Evolutionary conservation across 2,888 invertebrate species (phyloP).

Genomic region (Diadromus collaris): DNA sequence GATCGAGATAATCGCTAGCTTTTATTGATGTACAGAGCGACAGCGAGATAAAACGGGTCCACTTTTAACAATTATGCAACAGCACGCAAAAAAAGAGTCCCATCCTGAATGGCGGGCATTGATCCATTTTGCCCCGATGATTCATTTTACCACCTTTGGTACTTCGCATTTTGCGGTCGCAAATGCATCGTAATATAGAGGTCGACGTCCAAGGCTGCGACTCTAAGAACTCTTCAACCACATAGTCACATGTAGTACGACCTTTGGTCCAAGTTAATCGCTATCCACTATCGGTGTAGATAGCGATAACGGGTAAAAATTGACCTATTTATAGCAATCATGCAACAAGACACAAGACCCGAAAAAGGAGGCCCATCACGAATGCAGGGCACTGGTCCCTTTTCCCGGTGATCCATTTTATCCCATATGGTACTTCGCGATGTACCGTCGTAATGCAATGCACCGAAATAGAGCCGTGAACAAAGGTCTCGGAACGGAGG

Average conservation of each 20-base stretch:
- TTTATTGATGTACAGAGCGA: background rate
- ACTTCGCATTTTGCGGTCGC: no score
- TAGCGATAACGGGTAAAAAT: background rate
- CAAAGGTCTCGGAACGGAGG: background rate
- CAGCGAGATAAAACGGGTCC: background rate
- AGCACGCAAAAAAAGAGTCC: no score
- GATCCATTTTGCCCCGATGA: no score
- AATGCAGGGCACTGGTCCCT: background rate
- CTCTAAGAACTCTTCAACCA: background rate
- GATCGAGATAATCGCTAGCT: slow-evolving; percentile 8
- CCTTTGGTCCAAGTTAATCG: slow-evolving; percentile 27
- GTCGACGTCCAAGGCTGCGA: background rate
- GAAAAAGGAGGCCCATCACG: no score
- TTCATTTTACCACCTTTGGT: no score
- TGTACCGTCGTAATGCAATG: background rate
- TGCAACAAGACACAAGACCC: no score
- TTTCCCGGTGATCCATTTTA: background rate
- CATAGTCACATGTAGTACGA: slow-evolving; percentile 3
- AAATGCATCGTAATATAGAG: background rate
- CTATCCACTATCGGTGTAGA: background rate
- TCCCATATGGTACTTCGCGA: background rate
- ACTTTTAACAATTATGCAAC: background rate
- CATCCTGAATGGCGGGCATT: no score
- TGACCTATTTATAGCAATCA: no score
- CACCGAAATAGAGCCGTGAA: slow-evolving; percentile 3